Evolutionary conservation across 2,888 invertebrate species (phyloP).

Genomic region (Selenia dentaria): DNA sequence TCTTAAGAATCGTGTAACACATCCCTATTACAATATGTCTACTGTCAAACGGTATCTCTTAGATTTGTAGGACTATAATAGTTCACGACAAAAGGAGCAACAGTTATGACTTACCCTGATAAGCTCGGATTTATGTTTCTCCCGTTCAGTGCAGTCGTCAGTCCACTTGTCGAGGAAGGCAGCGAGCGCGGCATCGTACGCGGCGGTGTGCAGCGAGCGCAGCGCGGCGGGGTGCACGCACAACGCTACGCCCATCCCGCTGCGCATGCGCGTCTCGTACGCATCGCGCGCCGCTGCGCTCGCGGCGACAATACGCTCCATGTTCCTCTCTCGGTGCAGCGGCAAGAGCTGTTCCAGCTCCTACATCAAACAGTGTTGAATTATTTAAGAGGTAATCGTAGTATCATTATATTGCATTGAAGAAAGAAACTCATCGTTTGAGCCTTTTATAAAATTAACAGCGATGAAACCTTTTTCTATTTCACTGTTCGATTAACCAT

Average conservation of each 20-base stretch:
- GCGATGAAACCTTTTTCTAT: no score
- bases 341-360: constrained; percentile 16
- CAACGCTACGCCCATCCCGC: not conserved
- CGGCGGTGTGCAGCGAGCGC: not conserved
- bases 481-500: no score
- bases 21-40: no score
- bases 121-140: constrained; percentile 5
- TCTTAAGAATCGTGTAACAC: no score
- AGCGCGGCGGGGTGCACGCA: constrained; percentile 31
- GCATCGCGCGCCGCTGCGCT: not conserved
- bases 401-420: no score
- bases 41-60: no score
- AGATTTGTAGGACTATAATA: no score
- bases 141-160: constrained; percentile 2
- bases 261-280: constrained; percentile 3
- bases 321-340: constrained; percentile 20
- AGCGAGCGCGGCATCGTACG: not conserved
- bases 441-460: no score
- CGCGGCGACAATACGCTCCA: constrained; percentile 13
- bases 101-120: no score
- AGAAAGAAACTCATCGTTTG: no score
- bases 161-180: not conserved
- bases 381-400: no score
- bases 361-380: constrained; percentile 1
- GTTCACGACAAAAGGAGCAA: no score